Evolutionary conservation across 2,888 invertebrate genomes (phyloP).

Genomic region (Eilema griseolum): DNA sequence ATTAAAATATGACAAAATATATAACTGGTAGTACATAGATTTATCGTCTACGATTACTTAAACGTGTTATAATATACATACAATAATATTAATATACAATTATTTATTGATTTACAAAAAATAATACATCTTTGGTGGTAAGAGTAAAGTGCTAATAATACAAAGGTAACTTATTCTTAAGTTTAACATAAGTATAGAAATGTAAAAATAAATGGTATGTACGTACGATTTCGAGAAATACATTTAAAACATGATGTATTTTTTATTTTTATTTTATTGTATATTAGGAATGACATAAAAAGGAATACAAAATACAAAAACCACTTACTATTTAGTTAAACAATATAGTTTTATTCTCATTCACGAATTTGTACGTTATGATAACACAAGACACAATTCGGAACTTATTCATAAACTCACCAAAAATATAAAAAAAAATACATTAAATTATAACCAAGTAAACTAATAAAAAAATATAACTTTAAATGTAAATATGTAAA

Average conservation of each 20-base stretch:
- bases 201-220: background rate
- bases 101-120: slow-evolving; percentile 26
- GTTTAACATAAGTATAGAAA: background rate
- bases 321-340: background rate
- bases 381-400: background rate
- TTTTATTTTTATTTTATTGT: no score
- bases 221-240: background rate
- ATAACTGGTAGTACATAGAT: slow-evolving; percentile 35
- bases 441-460: background rate
- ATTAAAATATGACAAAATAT: slow-evolving; percentile 41
- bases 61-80: slow-evolving; percentile 7
- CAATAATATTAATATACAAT: slow-evolving; percentile 1
- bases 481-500: background rate
- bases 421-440: background rate
- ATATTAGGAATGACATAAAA: background rate
- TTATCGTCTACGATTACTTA: slow-evolving; percentile 8
- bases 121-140: slow-evolving; percentile 42
- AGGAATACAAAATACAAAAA: background rate
- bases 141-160: background rate
- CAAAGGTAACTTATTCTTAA: slow-evolving; percentile 9
- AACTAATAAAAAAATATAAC: background rate
- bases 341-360: background rate
- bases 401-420: background rate
- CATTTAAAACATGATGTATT: background rate
- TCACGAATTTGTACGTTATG: background rate